Base-by-base conservation (phyloP, 2,888 invertebrate species). In the Meandrusa payeni region DNA sequence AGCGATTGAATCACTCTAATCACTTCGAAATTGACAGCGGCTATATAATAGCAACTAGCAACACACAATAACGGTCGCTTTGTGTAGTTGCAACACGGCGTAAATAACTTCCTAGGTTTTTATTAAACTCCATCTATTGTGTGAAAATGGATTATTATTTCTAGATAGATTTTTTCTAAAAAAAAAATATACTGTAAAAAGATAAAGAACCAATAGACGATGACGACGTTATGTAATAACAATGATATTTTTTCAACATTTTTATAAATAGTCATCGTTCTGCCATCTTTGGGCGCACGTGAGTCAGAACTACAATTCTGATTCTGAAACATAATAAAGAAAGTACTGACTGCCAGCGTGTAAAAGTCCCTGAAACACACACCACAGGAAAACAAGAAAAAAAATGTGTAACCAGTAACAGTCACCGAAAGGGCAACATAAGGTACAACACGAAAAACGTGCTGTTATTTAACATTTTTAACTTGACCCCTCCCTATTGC, bases 401-500 rank as follows among this genome's bases (percentile, higher is more conserved):
- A n/a, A n/a, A 39, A 24, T 20, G 22, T 26, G 24, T 17, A 23
- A 22, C 39, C 17, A 33, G 41, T 41, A 39, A 27, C 13, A 10
- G 1, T 2, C 5, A 24, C n/a, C n/a, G n/a, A n/a, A n/a, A n/a
- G n/a, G n/a, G n/a, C n/a, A n/a, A n/a, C n/a, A n/a, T n/a, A n/a
- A n/a, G n/a, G n/a, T n/a, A 38, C 23, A 39, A 41, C 44, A 24
- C 24, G 46, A 40, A 46, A 43, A 43, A 47, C 47, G 41, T 37
- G 33, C 47, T 34, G 24, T 43, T 45, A 38, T 41, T 45, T 54
- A 52, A 54, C 53, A 56, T 54, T 56, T 54, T 64, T 66, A 73
- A 70, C 69, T 69, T 64, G 54, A 60, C 63, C 59, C 27, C 19
- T 19, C 13, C 28, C 9, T 22, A n/a, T n/a, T 15, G 7, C 37